Evolutionary conservation across 2,797 vertebrate species (phyloP).

Genomic region (Cynopterus sphinx): DNA sequence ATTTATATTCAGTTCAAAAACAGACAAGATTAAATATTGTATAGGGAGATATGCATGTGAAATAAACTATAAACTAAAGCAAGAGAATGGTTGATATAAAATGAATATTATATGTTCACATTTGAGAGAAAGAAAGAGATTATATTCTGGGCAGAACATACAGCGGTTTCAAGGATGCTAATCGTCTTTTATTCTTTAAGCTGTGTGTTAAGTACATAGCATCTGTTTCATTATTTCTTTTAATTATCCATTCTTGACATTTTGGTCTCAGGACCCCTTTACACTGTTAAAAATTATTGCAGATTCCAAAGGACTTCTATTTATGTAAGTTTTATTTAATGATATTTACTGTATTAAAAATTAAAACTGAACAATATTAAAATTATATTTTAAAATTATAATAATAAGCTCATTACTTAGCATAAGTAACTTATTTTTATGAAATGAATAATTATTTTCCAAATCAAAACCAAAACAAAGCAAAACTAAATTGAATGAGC

Average conservation of each 20-base stretch:
- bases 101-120: neutral
- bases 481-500: neutral
- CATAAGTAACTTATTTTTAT: neutral
- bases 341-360: neutral
- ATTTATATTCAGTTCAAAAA: neutral
- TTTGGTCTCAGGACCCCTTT: neutral
- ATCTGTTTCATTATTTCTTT: neutral
- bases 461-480: neutral
- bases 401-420: neutral
- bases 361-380: neutral
- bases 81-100: neutral
- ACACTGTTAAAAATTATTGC: neutral
- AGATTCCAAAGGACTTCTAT: neutral
- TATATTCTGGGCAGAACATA: neutral
- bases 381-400: neutral
- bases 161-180: neutral
- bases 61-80: neutral
- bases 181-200: neutral
- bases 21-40: constrained; percentile 18
- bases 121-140: neutral
- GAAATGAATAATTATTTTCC: neutral
- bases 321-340: neutral
- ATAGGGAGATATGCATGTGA: neutral
- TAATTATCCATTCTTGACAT: neutral
- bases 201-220: neutral